Evolutionary conservation across 2,888 invertebrate genomes (phyloP).

Genomic region (Hyposoter didymator): DNA sequence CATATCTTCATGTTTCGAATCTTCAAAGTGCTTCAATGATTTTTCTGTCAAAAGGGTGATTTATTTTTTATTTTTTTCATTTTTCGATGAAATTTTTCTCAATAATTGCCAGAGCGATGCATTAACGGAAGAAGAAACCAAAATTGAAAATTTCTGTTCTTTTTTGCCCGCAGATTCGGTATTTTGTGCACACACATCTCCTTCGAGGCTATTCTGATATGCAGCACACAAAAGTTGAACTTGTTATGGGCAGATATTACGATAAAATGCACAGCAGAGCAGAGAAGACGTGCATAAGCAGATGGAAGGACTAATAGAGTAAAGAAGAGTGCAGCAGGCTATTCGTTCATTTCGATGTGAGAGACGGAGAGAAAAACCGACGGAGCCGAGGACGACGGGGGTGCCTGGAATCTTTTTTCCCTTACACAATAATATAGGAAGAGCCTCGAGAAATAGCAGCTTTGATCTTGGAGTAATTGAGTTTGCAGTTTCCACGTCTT

Average conservation of each 20-base stretch:
- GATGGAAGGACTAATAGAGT: slow-evolving; percentile 11
- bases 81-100: not conserved
- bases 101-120: not conserved
- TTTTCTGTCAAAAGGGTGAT: not conserved
- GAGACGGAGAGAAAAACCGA: slow-evolving; percentile 42
- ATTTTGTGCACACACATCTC: not conserved
- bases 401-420: slow-evolving; percentile 15
- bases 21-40: not conserved
- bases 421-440: slow-evolving; percentile 68
- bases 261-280: slow-evolving; percentile 8
- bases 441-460: slow-evolving; percentile 72
- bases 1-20: not conserved
- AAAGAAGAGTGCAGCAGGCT: slow-evolving; percentile 37
- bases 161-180: not conserved
- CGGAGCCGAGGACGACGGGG: slow-evolving; percentile 20
- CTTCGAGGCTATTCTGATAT: not conserved
- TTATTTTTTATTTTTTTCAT: not conserved
- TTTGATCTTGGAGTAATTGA: slow-evolving; percentile 79
- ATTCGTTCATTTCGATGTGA: slow-evolving; percentile 43
- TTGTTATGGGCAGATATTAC: not conserved
- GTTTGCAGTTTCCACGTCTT: slow-evolving; percentile 71
- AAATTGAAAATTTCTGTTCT: not conserved
- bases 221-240: not conserved
- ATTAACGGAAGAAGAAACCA: not conserved
- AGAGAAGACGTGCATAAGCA: not conserved